Base-by-base conservation (phyloP, 2,888 invertebrate genomes). In the Coenonympha arcania region DNA sequence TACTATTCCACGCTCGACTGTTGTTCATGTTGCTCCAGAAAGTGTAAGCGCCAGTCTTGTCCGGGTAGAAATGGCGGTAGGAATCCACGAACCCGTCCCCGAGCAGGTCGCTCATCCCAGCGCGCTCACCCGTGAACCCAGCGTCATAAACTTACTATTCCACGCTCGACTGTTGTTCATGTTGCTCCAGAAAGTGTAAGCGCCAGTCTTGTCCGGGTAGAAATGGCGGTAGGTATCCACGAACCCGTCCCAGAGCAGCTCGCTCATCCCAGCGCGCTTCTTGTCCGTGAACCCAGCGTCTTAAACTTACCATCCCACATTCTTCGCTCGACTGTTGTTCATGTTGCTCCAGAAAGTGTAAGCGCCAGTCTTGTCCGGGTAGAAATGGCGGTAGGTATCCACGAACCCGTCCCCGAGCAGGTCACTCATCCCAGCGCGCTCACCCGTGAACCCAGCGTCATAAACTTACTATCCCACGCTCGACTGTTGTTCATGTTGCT, bases 331-430 rank as follows among this genome's bases (percentile, higher is more conserved):
- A 5, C 95, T 89, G 75, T 95, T 96, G 55, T 85, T 87, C 90
- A 98, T 93, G 73, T 96, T 98, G 0, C 96, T 92, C 99, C 99
- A 99, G 77, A 94, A 99, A 0, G 98, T 95, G 75, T 97, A 99
- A 1, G 92, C 93, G 6, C 88, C 92, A 4, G 88, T 90, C 64
- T 90, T 87, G 6, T 96, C 92, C 0, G 99, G 98, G 82, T 99
- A 92, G 2, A 98, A 82, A 57, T 91, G 88, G 20, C 99, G 88
- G 78, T 91, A 99, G 0, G 95, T 91, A 79, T 99, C 99, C 1
- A 96, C 87, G 71, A 93, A 97, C 0, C 96, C 96, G 36, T 91
- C 88, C 0, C 86, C 86, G 6, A 99, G 83, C 42, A 99, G 88
- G 18, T 93, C 90, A 0, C 93, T 92, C 91, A 99, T 95, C 15